A percentile compares a stretch with the other conserved stretches of the same genome.
phyloP scores from a whole-genome alignment of 1,140 invertebrate species.

The Trichogramma pretiosum region DNA sequence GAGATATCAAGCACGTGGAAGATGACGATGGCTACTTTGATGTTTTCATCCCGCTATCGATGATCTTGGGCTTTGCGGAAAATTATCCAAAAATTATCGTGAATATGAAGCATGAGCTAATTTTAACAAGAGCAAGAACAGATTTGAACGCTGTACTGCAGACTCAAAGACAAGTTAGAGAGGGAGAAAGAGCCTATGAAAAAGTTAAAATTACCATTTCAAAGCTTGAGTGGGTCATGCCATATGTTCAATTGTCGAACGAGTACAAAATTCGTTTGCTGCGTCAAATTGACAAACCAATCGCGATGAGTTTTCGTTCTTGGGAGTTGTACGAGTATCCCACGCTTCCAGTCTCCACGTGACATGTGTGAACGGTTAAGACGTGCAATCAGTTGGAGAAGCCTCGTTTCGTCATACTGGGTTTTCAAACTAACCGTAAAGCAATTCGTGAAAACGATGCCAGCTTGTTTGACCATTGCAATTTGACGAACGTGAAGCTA shows the following conservation, averaged over 20 bases:
- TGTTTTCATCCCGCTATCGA: constrained; percentile 32
- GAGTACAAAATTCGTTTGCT: constrained; percentile 20
- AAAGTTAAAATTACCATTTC: constrained; percentile 13
- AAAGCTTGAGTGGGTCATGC: constrained; percentile 21
- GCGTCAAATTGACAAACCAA: constrained; percentile 23
- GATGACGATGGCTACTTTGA: constrained; percentile 27
- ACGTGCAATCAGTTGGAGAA: constrained; percentile 17
- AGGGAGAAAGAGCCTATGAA: not conserved
- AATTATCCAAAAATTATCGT: constrained; percentile 42
- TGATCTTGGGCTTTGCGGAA: constrained; percentile 40
- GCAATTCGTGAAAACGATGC: constrained; percentile 4
- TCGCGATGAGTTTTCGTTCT: constrained; percentile 28
- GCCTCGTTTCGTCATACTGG: constrained; percentile 24
- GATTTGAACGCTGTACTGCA: constrained; percentile 24
- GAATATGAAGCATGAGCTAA: constrained; percentile 41
- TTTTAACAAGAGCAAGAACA: constrained; percentile 32
- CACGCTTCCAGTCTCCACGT: constrained; percentile 22
- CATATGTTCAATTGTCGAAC: constrained; percentile 23
- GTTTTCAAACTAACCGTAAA: constrained; percentile 23
- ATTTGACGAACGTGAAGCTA: constrained; percentile 4
- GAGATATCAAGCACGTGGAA: not conserved
- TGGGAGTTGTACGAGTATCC: constrained; percentile 36
- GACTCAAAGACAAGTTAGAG: not conserved
- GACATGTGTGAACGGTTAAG: constrained; percentile 23
- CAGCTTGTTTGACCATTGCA: constrained; percentile 12